These are phyloP conservation scores for Sternotherus odoratus DNA, from an alignment of 2,797 vertebrate species.

Conservation along the genomic window DNA sequence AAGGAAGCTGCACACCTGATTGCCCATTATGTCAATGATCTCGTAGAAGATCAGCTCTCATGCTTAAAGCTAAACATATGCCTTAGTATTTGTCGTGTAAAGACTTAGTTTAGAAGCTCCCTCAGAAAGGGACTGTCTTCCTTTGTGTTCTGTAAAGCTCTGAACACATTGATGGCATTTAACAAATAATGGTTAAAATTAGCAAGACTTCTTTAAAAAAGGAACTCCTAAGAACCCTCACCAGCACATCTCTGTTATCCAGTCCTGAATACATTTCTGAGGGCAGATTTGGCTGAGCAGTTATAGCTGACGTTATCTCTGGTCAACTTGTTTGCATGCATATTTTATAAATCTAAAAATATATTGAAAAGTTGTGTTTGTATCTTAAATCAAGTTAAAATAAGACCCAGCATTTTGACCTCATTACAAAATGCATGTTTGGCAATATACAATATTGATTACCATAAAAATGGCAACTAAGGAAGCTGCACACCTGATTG, in stretches of 20 bases:
- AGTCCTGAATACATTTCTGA: neutral
- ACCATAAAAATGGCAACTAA: neutral
- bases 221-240: neutral
- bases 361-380: neutral
- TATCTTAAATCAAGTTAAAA: neutral
- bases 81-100: neutral
- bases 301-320: neutral
- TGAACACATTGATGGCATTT: neutral
- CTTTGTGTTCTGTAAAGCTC: neutral
- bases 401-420: neutral
- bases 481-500: neutral
- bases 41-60: neutral
- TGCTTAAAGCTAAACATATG: neutral
- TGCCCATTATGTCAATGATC: neutral
- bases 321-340: neutral
- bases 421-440: neutral
- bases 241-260: neutral
- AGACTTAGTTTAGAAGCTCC: neutral
- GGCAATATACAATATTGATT: neutral
- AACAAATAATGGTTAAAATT: neutral
- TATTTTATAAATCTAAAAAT: neutral
- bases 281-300: neutral
- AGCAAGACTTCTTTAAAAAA: neutral
- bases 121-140: neutral
- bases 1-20: neutral